Base-by-base conservation (phyloP, 2,797 vertebrate species). In the Rhadinocentrus ornatus region DNA sequence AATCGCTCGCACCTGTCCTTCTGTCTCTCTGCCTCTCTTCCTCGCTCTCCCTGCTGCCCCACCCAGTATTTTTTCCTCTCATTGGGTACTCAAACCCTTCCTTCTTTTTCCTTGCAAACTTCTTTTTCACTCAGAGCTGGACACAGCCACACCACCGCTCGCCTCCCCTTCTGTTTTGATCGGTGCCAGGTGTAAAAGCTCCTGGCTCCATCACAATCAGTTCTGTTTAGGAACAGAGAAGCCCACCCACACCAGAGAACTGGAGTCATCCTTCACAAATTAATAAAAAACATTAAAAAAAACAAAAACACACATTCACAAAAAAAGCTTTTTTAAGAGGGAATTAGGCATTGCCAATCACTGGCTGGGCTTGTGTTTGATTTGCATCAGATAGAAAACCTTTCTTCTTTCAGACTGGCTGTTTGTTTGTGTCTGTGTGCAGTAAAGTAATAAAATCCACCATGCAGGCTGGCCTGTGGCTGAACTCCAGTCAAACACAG, bases 1-100 rank as follows among this genome's bases (percentile, higher is more conserved):
- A 90, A 82, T 80, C 86, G 81, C 86, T 86, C 63, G 84, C 93
- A 94, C 93, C 93, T 94, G 93, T 93, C 89, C 87, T 78, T 87
- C 89, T 86, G 86, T 83, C 80, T 84, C 71, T 66, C 44, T 39
- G 44, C 44, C 44, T 46, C 44, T 8, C 44, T 22, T 48, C 20
- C 20, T 48, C 0, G 46, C 74, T 60, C 65, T 73, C 70, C 60
- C 41, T 41, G 27, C 53, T 22, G 54, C 83, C 79, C 85, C 88
- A 76, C 85, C 83, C 79, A 74, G 63, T 77, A 62, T 77, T 68
- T 58, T 60, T 82, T 78, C 3, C 60, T 82, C 80, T 3, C 48
- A 64, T 73, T 65, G 26, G 52, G 46, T n/a, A 2, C 75, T 66
- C 70, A 6, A 75, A 80, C 80, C 81, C 77, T 86, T 86, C 86